Conservation (phyloP, 2,888 invertebrate genomes). For the Cryptocephalus primarius region DNA sequence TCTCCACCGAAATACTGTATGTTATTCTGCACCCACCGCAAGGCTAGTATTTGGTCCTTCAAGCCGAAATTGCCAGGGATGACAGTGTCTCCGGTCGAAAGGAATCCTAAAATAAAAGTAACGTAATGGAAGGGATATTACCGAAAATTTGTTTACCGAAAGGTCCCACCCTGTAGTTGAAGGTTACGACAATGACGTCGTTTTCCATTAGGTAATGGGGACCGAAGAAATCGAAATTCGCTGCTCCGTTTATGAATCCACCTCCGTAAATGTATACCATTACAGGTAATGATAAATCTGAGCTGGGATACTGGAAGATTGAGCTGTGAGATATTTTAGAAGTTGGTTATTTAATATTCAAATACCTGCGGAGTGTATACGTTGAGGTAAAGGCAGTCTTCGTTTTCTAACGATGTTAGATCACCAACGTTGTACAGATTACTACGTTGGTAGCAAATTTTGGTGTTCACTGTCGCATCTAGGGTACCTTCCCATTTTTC, state of each 20-base stretch:
- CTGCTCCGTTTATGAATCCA: conserved; percentile 23
- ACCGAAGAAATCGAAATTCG: conserved; percentile 31
- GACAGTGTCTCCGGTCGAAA: conserved; percentile 12
- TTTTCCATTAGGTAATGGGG: conserved; percentile 26
- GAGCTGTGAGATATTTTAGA: not conserved
- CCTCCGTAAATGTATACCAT: conserved; percentile 32
- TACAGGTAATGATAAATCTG: conserved; percentile 18
- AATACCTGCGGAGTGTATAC: conserved; percentile 15
- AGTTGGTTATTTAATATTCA: not conserved
- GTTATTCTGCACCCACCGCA: conserved; percentile 15
- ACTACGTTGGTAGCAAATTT: conserved; percentile 11
- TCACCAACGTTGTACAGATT: conserved; percentile 3
- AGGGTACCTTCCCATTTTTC: conserved; percentile 16
- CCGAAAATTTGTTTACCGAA: conserved; percentile 7
- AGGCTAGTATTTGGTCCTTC: conserved; percentile 16
- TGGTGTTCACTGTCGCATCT: conserved; percentile 13
- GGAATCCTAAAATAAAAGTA: conserved; percentile 22
- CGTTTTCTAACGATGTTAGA: conserved; percentile 10
- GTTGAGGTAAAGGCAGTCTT: conserved; percentile 20
- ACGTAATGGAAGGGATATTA: not conserved
- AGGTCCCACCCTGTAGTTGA: conserved; percentile 22
- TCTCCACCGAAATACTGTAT: conserved; percentile 17
- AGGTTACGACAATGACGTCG: conserved; percentile 23
- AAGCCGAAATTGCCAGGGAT: conserved; percentile 18
- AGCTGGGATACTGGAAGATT: conserved; percentile 2